Conservation (phyloP, 2,888 invertebrate genomes). For the Deroplatys truncata region DNA sequence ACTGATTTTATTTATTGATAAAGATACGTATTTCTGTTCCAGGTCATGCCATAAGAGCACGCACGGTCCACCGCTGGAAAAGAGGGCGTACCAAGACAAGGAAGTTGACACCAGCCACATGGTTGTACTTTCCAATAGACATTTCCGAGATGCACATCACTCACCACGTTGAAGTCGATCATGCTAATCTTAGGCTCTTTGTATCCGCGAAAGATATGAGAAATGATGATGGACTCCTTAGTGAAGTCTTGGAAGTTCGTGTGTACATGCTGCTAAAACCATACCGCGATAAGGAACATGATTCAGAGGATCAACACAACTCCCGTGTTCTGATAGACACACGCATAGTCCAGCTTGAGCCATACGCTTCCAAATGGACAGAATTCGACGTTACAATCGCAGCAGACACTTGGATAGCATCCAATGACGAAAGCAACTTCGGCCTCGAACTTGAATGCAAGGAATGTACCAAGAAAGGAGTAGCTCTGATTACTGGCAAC, state of each 20-base stretch:
- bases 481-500: slow-evolving; percentile 41
- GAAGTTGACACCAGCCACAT: neutral
- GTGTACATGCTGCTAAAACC: slow-evolving; percentile 34
- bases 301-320: slow-evolving; percentile 39
- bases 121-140: slow-evolving; percentile 24
- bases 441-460: slow-evolving; percentile 54
- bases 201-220: slow-evolving; percentile 32
- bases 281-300: neutral
- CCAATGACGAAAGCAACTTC: slow-evolving; percentile 46
- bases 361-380: slow-evolving; percentile 51
- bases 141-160: slow-evolving; percentile 5
- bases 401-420: slow-evolving; percentile 46
- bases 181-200: slow-evolving; percentile 48
- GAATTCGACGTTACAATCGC: slow-evolving; percentile 57
- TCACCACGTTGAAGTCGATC: slow-evolving; percentile 40
- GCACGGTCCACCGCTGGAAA: neutral
- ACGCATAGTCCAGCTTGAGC: slow-evolving; percentile 41
- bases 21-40: neutral
- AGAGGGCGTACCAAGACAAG: neutral
- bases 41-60: neutral
- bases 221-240: neutral
- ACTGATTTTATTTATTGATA: neutral
- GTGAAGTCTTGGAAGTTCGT: slow-evolving; percentile 32
- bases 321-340: slow-evolving; percentile 40
- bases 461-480: slow-evolving; percentile 44